These are phyloP conservation scores for Aplodontia rufa DNA, from an alignment of 2,113 vertebrate species.

Conservation along the genomic window DNA sequence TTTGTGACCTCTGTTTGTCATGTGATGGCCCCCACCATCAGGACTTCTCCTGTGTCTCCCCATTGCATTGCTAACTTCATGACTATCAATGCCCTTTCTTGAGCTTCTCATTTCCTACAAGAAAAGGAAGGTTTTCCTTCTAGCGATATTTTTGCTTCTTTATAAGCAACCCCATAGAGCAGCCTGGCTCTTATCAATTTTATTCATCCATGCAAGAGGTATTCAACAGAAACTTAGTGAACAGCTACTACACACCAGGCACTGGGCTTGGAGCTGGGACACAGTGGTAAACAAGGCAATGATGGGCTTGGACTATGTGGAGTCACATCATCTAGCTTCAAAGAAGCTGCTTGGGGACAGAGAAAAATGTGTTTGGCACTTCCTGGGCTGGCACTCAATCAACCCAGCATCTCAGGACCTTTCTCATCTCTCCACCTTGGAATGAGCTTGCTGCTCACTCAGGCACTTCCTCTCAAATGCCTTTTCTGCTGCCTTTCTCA, in stretches of 20 bases:
- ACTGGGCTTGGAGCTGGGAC: not conserved
- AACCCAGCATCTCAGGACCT: not conserved
- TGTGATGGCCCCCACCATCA: not conserved
- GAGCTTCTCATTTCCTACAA: not conserved
- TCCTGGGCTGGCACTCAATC: not conserved
- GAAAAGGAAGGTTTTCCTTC: not conserved
- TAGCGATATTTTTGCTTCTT: not conserved
- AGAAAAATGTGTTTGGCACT: not conserved
- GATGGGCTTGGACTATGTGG: not conserved
- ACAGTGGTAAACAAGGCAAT: not conserved
- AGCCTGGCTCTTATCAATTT: not conserved
- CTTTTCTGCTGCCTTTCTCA: not conserved
- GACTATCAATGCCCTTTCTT: not conserved
- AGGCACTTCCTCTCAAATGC: not conserved
- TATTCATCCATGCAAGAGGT: not conserved
- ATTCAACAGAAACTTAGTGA: not conserved
- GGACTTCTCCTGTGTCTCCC: not conserved
- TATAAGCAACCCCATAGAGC: not conserved
- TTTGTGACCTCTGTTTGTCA: not conserved
- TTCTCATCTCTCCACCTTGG: not conserved
- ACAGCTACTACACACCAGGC: not conserved
- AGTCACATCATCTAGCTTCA: not conserved
- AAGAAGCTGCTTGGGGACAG: not conserved
- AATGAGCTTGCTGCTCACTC: not conserved
- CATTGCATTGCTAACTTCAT: not conserved